Evolutionary conservation across 2,888 invertebrate species (phyloP).

Genomic region (Pogonocherus hispidulus): DNA sequence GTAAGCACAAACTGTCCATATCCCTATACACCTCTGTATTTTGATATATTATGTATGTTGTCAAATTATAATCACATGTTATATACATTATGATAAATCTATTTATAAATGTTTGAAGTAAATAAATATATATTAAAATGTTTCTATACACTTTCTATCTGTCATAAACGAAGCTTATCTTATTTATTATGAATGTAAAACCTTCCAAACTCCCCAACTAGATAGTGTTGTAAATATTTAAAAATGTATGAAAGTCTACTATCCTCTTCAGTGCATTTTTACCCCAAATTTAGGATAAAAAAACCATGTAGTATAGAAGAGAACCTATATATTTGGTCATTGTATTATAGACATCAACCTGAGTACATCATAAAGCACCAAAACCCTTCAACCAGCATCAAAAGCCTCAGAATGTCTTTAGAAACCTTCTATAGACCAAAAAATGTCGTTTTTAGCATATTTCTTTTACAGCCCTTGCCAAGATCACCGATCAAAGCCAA

Average conservation of each 20-base stretch:
- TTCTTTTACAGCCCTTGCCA: constrained; percentile 39
- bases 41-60: constrained; percentile 58
- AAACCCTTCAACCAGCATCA: too few species aligned
- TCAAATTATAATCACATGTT: constrained; percentile 59
- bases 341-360: background rate
- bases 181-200: too few species aligned
- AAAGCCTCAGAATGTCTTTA: background rate
- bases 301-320: too few species aligned
- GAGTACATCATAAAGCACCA: background rate
- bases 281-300: too few species aligned
- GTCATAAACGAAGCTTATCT: too few species aligned
- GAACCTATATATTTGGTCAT: too few species aligned
- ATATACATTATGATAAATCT: constrained; percentile 26
- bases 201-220: too few species aligned
- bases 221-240: too few species aligned
- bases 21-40: constrained; percentile 54
- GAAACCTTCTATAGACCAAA: background rate
- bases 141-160: background rate
- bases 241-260: too few species aligned
- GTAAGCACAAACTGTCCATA: constrained; percentile 54
- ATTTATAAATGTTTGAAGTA: constrained; percentile 54
- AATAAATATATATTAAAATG: constrained; percentile 43
- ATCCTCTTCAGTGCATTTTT: too few species aligned
- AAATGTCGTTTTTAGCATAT: background rate
- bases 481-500: constrained; percentile 48